Evolutionary conservation across 1,140 invertebrate species (phyloP).

Genomic region (Brachionus manjavacas): DNA sequence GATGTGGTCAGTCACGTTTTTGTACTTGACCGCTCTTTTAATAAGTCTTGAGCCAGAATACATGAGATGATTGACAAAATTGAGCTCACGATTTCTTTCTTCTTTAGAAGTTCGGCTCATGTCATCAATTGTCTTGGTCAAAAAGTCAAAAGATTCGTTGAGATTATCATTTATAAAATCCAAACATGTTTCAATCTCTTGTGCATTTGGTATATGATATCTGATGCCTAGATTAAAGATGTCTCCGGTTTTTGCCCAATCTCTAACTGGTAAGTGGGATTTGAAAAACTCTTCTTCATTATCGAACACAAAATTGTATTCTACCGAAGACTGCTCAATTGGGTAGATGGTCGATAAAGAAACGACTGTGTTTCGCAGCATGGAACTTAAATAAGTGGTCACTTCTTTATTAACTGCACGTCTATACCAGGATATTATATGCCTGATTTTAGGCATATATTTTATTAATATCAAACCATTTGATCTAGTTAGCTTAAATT

Average conservation of each 20-base stretch:
- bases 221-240: constrained; percentile 66
- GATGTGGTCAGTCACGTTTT: neutral
- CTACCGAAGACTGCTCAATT: constrained; percentile 64
- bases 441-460: constrained; percentile 63
- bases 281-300: constrained; percentile 65
- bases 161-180: constrained; percentile 56
- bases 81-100: constrained; percentile 40
- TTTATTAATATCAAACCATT: constrained; percentile 63
- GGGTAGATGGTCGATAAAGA: constrained; percentile 64
- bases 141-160: neutral
- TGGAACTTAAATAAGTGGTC: constrained; percentile 60
- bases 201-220: constrained; percentile 70
- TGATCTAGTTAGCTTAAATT: constrained; percentile 60
- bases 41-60: constrained; percentile 45
- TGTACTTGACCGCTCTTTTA: constrained; percentile 41
- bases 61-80: constrained; percentile 42
- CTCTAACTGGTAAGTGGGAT: constrained; percentile 69
- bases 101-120: neutral
- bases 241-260: constrained; percentile 73
- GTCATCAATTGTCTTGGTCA: neutral
- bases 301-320: constrained; percentile 49
- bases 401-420: constrained; percentile 65
- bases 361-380: constrained; percentile 61
- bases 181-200: constrained; percentile 67
- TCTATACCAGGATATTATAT: constrained; percentile 64